These are phyloP conservation scores for Shinisaurus crocodilurus DNA, from an alignment of 2,113 vertebrate genomes.

Conservation along the genomic window DNA sequence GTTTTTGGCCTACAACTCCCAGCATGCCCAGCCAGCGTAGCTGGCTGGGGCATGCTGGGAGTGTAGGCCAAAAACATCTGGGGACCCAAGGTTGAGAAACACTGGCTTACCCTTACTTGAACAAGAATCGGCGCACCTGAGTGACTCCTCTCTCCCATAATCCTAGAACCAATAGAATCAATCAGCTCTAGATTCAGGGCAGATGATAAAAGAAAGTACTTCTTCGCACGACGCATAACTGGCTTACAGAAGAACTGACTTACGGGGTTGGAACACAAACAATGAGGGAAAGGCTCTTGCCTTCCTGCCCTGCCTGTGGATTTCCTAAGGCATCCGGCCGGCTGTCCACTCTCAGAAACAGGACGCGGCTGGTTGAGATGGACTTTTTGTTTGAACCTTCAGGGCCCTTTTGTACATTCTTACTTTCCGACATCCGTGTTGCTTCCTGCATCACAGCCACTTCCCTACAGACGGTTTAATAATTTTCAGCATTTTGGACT, in stretches of 20 bases:
- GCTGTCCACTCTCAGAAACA: neutral
- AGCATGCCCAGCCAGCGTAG: too few relatives aligned
- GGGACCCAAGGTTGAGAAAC: too few relatives aligned
- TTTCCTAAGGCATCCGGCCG: neutral
- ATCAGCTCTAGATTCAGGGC: neutral
- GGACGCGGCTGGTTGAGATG: neutral
- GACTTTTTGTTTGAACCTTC: neutral
- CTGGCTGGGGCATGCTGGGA: too few relatives aligned
- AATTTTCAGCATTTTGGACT: conserved; percentile 72
- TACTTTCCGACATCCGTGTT: neutral
- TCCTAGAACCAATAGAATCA: neutral
- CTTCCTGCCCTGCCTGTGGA: neutral
- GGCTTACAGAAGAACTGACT: too few relatives aligned
- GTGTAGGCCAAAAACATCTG: too few relatives aligned
- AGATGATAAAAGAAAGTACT: neutral
- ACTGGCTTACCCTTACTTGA: too few relatives aligned
- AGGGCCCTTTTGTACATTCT: neutral
- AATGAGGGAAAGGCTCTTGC: neutral
- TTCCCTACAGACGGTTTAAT: conserved; percentile 52
- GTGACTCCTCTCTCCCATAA: neutral
- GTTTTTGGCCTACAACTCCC: too few relatives aligned
- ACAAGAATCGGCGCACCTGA: too few relatives aligned
- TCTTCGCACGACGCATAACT: neutral
- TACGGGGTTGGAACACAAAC: neutral
- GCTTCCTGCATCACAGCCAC: neutral